phyloP scores from a whole-genome alignment of 2,797 vertebrate genomes.

The Pangasius djambal region DNA sequence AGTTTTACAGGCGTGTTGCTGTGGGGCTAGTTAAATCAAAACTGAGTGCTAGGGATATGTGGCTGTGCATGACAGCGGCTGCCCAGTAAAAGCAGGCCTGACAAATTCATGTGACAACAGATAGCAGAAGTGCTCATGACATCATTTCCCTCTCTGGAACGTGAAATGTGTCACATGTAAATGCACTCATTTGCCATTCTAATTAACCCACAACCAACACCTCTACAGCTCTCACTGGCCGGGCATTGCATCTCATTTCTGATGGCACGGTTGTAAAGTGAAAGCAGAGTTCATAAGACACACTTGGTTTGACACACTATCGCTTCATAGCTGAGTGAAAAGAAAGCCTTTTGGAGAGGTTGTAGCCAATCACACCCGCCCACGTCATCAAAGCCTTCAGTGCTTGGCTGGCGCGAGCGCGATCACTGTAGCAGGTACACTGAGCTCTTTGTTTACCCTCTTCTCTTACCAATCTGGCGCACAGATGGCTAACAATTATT shows the following conservation, averaged over 20 bases:
- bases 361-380: conserved; percentile 67
- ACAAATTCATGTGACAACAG: conserved; percentile 67
- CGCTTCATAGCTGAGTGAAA: conserved; percentile 69
- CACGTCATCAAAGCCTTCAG: conserved; percentile 71
- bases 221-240: conserved; percentile 57
- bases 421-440: conserved; percentile 74
- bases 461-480: conserved; percentile 78
- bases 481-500: conserved; percentile 84
- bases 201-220: conserved; percentile 61
- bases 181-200: conserved; percentile 69
- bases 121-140: conserved; percentile 63
- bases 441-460: conserved; percentile 78
- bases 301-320: conserved; percentile 56
- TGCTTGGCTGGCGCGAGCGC: conserved; percentile 63
- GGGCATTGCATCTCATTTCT: conserved; percentile 57
- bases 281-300: conserved; percentile 36
- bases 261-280: conserved; percentile 58
- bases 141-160: conserved; percentile 61
- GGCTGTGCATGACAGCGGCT: conserved; percentile 51
- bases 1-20: conserved; percentile 46
- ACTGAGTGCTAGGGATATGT: conserved; percentile 56
- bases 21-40: conserved; percentile 59
- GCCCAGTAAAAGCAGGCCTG: conserved; percentile 65
- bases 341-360: conserved; percentile 55
- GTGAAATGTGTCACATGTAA: conserved; percentile 66